Evolutionary conservation across 2,888 invertebrate species (phyloP).

Genomic region (Cerastoderma edule): DNA sequence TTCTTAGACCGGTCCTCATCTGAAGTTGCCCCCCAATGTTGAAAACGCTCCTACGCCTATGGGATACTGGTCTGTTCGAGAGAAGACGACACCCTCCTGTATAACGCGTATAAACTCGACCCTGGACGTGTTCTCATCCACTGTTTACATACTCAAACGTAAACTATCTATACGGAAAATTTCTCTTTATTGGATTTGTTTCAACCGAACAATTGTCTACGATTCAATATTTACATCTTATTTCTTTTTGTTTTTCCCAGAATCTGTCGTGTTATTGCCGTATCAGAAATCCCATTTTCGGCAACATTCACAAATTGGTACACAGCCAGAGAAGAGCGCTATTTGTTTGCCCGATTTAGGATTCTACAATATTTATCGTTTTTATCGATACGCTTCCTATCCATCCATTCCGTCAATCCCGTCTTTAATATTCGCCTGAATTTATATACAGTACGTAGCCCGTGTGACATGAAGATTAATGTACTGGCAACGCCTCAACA

Average conservation of each 20-base stretch:
- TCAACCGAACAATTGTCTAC: too few species aligned
- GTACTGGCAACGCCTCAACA: slow-evolving; percentile 7
- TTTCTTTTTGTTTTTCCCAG: background rate
- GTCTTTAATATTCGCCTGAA: slow-evolving; percentile 2
- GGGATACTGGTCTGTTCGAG: too few species aligned
- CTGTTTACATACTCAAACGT: too few species aligned
- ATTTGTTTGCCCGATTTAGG: background rate
- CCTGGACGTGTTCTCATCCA: too few species aligned
- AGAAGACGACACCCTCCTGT: too few species aligned
- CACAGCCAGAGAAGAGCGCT: background rate
- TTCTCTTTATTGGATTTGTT: too few species aligned
- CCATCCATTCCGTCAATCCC: background rate
- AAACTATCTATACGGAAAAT: too few species aligned
- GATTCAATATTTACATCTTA: too few species aligned
- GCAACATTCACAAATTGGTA: slow-evolving; percentile 3
- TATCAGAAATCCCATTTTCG: background rate
- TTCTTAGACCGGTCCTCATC: too few species aligned
- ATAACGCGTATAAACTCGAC: too few species aligned
- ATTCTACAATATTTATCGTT: background rate
- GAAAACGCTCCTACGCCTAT: too few species aligned
- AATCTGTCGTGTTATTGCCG: background rate
- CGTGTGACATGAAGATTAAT: slow-evolving; percentile 42
- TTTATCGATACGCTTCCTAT: background rate
- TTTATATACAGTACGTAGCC: slow-evolving; percentile 8
- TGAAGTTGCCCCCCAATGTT: too few species aligned